Base-by-base conservation (phyloP, 2,888 invertebrate genomes). In the Parochlus steinenii region DNA sequence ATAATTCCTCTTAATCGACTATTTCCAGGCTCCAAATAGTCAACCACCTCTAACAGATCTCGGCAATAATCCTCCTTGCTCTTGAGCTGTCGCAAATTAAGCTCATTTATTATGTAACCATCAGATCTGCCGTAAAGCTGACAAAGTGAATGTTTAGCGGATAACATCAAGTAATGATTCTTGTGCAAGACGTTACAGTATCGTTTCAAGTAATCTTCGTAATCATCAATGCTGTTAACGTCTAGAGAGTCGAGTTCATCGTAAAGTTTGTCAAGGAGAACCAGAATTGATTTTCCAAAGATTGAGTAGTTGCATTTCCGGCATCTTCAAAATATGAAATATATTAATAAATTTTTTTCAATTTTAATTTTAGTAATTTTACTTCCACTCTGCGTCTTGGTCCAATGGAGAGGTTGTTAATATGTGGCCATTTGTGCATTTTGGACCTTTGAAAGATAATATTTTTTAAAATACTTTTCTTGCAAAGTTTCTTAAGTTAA, bases 71-170 rank as follows among this genome's bases (percentile, higher is more conserved):
- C 68, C 32, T 74, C 67, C 58, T 86, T 87, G 44, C 81, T 64
- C 38, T 68, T 62, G 16, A 86, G 62, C 40, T 73, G 65, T 4
- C 69, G 58, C 35, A 74, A 69, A 1, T 74, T 67, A 52, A 87
- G 67, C 51, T 81, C 71, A 31, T 81, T 74, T 40, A 83, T 68
- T 43, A 76, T 60, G 55, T 74, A 80, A 24, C 73, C 72, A 5
- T 68, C 63, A 8, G 71, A 72, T 43, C 75, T 74, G 1, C 86
- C 87, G 52, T 85, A 85, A 23, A 85, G 60, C 55, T 86, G 83
- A 42, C 77, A 75, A 10, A 86, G 62, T 1, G 78, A 74, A 50
- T 82, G 74, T 47, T 74, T 71, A 1, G 74, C 67, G 5, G 73
- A 74, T 10, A 79, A 61, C 43, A 69, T 62, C 11, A 77, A 62